phyloP scores from a whole-genome alignment of 64 coral and sea anemone species.

The Montipora efflorescens region DNA sequence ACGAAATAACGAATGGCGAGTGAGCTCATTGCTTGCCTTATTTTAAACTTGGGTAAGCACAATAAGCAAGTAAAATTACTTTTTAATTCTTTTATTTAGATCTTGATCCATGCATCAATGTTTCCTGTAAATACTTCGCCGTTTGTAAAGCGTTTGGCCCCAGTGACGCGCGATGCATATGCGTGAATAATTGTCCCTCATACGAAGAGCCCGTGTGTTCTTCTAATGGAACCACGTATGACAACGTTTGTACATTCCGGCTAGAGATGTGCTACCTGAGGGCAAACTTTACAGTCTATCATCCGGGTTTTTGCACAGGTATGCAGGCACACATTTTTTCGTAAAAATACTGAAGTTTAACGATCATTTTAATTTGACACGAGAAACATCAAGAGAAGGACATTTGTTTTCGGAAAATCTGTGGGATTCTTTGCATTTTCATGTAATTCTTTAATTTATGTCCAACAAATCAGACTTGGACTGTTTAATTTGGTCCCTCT shows the following conservation, averaged over 20 bases:
- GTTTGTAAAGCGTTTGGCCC: constrained; percentile 71
- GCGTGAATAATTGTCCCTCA: constrained; percentile 53
- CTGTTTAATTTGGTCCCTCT: no score
- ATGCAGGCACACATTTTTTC: not conserved
- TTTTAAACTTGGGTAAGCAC: no score
- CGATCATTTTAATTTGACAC: no score
- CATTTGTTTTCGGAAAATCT: no score
- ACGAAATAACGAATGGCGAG: no score
- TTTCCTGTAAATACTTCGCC: constrained; percentile 62
- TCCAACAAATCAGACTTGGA: no score
- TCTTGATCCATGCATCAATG: constrained; percentile 71
- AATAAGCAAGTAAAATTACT: not conserved
- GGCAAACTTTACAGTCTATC: constrained; percentile 63
- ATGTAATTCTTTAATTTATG: no score
- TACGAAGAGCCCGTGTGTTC: constrained; percentile 73
- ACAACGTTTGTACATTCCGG: constrained; percentile 66
- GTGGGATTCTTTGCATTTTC: no score
- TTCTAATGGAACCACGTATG: constrained; percentile 69
- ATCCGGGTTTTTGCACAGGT: constrained; percentile 74
- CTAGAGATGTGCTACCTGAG: constrained; percentile 65
- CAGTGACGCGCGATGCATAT: constrained; percentile 61
- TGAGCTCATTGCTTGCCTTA: no score
- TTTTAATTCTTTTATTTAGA: not conserved
- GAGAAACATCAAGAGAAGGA: no score
- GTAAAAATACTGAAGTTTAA: no score